Evolutionary conservation across 2,797 vertebrate genomes (phyloP), one percentile per base, ranked within the genome.

Genomic region (Chelon auratus): DNA sequence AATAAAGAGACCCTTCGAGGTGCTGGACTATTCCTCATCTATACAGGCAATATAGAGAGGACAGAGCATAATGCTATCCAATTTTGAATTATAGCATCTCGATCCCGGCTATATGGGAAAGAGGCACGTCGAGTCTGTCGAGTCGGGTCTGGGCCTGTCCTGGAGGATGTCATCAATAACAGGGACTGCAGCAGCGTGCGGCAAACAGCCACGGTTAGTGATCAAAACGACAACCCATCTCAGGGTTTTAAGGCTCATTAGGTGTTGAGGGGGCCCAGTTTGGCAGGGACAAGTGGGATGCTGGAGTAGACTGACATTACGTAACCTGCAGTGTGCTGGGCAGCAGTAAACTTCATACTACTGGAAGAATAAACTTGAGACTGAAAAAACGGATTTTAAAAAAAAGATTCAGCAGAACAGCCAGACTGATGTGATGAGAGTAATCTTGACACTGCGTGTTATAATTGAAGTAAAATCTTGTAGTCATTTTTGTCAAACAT

Each of bases 201-300:
- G 83, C 81, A 81, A 84, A 87, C 85, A 88, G 87, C 81, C 67
- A 63, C 84, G 90, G 90, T 89, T 91, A 87, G 88, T 85, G 90
- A 91, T 92, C 91, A 92, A 87, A 92, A 88, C 87, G 87, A 79
- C 88, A 85, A 76, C 75, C 87, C 87, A 78, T 90, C 88, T 88
- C 85, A 14, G 81, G 73, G 87, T 90, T 89, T 87, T 88, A 87
- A 85, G 83, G 91, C 84, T 92, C 92, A 91, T 93, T 90, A 93
- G 89, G 78, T 85, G 68, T 72, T 78, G 83, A 78, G 84, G 78
- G 81, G 87, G 78, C 70, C 56, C 75, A 66, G 81, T 90, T 88
- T 91, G 84, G 86, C 74, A 84, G 77, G 86, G 84, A 87, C 87
- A 81, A 82, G 83, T 87, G 84, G 81, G 82, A 84, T 87, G 83